A percentile compares a stretch with the other conserved stretches of the same genome.
phyloP scores from a whole-genome alignment of 92 coral and sea anemone species.

The Isaurus tuberculatus region DNA sequence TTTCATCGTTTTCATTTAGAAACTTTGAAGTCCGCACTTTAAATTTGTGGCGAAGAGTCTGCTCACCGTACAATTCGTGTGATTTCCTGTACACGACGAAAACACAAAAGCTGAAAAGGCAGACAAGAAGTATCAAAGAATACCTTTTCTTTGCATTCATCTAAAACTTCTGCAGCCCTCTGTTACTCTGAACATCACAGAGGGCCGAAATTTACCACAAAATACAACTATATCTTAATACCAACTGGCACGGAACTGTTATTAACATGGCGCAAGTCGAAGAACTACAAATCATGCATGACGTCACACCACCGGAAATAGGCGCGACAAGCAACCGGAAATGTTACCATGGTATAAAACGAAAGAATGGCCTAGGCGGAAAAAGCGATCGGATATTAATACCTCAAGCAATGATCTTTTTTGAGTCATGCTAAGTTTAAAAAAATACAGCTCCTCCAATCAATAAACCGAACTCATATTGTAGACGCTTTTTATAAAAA shows the following conservation, averaged over 20 bases:
- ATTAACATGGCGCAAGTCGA: constrained; percentile 24
- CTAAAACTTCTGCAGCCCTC: constrained; percentile 57
- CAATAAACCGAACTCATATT: no score
- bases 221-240: neutral
- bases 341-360: neutral
- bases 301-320: constrained; percentile 41
- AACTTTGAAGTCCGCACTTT: constrained; percentile 48
- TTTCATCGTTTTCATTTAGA: constrained; percentile 72
- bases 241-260: neutral
- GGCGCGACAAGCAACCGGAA: constrained; percentile 34
- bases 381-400: neutral
- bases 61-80: constrained; percentile 44
- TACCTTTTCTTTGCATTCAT: constrained; percentile 97
- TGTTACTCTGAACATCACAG: constrained; percentile 37
- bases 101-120: constrained; percentile 76
- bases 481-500: no score
- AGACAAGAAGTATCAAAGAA: constrained; percentile 78
- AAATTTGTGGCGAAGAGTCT: constrained; percentile 20
- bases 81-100: constrained; percentile 80
- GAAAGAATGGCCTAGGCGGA: neutral
- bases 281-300: neutral
- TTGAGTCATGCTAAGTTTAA: no score
- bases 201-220: neutral
- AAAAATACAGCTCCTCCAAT: no score
- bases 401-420: constrained; percentile 9